A percentile compares a stretch with the other conserved stretches of the same genome.
Conservation (phyloP, 2,888 invertebrate species). For the Lasioglossum figueresi region DNA sequence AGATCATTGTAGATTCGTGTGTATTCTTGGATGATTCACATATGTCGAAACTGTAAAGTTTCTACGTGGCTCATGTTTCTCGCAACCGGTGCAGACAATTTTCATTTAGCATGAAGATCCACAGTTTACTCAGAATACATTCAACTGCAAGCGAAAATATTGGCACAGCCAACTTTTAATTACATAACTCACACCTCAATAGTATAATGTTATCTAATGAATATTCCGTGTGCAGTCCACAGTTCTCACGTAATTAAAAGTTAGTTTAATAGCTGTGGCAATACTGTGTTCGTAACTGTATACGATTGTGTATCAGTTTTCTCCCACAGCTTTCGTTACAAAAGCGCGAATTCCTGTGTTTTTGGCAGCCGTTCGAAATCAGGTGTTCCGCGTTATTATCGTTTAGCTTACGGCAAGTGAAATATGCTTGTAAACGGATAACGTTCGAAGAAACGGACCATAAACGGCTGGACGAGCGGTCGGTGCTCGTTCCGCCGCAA, state of each 20-base stretch:
- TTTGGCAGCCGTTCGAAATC: background rate
- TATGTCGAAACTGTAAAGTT: no score
- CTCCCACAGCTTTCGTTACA: background rate
- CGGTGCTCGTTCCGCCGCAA: background rate
- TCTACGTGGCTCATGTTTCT: background rate
- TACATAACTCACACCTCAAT: background rate
- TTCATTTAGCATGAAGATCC: background rate
- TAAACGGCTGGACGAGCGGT: background rate
- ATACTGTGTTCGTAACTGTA: background rate
- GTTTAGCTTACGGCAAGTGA: background rate
- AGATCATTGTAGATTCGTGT: no score
- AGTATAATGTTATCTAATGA: conserved; percentile 4
- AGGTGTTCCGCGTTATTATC: background rate
- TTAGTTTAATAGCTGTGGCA: conserved; percentile 5
- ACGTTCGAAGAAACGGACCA: background rate
- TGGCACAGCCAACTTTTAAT: background rate
- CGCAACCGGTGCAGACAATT: background rate
- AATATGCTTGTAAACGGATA: background rate
- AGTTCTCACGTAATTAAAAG: background rate
- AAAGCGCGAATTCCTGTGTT: background rate
- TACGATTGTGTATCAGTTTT: background rate
- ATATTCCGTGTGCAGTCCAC: background rate
- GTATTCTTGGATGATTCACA: no score
- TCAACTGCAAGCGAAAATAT: background rate
- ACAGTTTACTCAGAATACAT: background rate